Evolutionary conservation across 2,113 vertebrate genomes (phyloP).

Genomic region (Myxocyprinus asiaticus): DNA sequence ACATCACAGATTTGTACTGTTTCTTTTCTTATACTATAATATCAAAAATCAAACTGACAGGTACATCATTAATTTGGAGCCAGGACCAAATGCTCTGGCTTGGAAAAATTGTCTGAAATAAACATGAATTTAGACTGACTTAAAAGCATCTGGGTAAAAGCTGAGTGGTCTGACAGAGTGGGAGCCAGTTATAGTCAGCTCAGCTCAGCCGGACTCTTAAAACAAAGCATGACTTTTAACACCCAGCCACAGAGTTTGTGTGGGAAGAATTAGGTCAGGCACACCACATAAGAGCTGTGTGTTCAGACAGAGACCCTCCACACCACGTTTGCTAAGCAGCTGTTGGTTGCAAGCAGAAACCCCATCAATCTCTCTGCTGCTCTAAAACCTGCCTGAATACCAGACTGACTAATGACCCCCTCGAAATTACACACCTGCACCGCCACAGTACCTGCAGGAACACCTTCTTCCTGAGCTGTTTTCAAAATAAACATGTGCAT

Average conservation of each 20-base stretch:
- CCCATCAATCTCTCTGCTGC: background rate
- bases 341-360: background rate
- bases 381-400: background rate
- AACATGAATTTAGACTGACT: too few relatives aligned
- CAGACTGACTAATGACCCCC: background rate
- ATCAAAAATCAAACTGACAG: too few relatives aligned
- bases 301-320: background rate
- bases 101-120: too few relatives aligned
- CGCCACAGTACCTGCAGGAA: too few relatives aligned
- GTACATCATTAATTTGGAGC: too few relatives aligned
- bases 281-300: background rate
- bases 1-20: too few relatives aligned
- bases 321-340: background rate
- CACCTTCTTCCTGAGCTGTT: background rate
- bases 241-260: constrained; percentile 12
- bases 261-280: constrained; percentile 34
- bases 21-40: too few relatives aligned
- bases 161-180: background rate
- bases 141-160: too few relatives aligned
- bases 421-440: background rate
- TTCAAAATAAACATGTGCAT: background rate
- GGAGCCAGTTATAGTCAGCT: background rate
- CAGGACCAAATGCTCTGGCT: too few relatives aligned
- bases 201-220: constrained; percentile 12
- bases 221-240: constrained; percentile 25